Evolutionary conservation across 2,797 vertebrate genomes (phyloP).

Genomic region (Leucoraja ocellata): DNA sequence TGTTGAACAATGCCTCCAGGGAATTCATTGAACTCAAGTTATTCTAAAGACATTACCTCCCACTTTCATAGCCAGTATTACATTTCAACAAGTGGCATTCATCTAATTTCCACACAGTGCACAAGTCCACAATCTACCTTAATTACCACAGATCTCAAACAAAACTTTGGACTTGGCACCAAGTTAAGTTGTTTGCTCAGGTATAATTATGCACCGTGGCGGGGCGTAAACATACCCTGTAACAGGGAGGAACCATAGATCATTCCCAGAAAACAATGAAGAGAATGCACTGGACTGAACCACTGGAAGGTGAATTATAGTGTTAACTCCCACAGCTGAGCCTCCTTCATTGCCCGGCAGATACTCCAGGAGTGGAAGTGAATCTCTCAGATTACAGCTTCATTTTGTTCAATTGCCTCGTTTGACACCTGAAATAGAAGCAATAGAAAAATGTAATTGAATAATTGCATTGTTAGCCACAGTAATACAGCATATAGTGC

Average conservation of each 20-base stretch:
- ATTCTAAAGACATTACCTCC: background rate
- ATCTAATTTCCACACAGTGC: background rate
- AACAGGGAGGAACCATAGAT: no score
- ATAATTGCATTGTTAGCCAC: no score
- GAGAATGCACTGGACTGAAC: background rate
- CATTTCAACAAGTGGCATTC: background rate
- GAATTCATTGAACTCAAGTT: background rate
- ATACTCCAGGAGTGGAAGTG: no score
- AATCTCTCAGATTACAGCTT: no score
- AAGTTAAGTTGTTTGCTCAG: background rate
- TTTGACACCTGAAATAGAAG: no score
- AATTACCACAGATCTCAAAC: background rate
- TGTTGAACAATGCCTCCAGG: background rate
- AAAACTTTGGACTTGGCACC: background rate
- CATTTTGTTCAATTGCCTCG: no score
- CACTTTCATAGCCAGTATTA: no score
- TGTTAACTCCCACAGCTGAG: background rate
- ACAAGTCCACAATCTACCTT: background rate
- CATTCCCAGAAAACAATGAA: background rate
- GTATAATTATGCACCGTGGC: background rate
- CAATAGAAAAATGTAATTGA: no score
- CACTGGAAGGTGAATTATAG: background rate
- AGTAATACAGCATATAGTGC: no score
- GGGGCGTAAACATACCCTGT: background rate
- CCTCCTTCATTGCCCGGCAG: background rate